phyloP scores from a whole-genome alignment of 2,888 invertebrate species.

The Diachrysia chrysitis region DNA sequence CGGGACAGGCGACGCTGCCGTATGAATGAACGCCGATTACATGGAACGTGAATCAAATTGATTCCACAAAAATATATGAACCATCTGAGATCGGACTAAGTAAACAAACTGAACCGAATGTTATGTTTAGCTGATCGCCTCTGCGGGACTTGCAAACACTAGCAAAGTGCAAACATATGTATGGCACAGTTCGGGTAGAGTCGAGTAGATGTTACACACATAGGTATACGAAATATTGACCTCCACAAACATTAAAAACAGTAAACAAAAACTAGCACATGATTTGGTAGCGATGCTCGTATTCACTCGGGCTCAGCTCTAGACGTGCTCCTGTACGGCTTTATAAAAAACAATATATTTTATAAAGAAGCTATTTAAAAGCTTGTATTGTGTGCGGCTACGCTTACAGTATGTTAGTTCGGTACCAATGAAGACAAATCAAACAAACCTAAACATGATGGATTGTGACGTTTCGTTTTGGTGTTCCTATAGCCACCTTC shows the following conservation, averaged over 20 bases:
- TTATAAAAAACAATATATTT: too few relatives aligned
- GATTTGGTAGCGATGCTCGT: background rate
- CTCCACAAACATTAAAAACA: background rate
- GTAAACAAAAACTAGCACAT: background rate
- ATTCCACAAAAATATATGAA: constrained; percentile 35
- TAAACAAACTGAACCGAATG: background rate
- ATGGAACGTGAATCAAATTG: constrained; percentile 43
- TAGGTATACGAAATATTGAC: background rate
- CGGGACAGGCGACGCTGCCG: constrained; percentile 13
- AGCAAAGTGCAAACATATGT: background rate
- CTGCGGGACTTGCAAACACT: background rate
- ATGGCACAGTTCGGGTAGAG: background rate
- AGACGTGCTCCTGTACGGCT: too few relatives aligned
- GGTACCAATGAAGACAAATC: too few relatives aligned
- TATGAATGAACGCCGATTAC: constrained; percentile 50
- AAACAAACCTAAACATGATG: too few relatives aligned
- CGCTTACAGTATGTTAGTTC: too few relatives aligned
- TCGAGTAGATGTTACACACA: background rate
- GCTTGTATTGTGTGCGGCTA: too few relatives aligned
- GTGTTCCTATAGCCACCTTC: too few relatives aligned
- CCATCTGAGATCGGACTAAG: constrained; percentile 7
- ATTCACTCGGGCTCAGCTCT: too few relatives aligned
- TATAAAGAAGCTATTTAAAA: too few relatives aligned
- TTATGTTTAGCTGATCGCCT: background rate
- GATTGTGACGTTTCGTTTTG: too few relatives aligned